Percentiles rank a stretch among this genome's conserved stretches.
Evolutionary conservation across 2,888 invertebrate genomes (phyloP).

Genomic region (Leptopilina syphax): DNA sequence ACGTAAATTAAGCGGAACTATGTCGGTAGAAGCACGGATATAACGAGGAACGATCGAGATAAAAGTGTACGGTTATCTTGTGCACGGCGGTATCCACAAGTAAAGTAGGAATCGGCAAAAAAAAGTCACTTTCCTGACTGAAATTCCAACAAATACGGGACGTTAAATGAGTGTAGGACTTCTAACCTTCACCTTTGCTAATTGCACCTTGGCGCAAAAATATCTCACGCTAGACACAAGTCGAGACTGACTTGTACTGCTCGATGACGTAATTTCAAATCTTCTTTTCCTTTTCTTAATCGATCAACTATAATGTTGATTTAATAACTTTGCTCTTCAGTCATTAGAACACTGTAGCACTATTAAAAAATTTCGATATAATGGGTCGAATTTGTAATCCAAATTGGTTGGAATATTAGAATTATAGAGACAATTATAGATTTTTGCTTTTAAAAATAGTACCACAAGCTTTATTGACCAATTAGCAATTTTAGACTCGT

Average conservation of each 20-base stretch:
- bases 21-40: not conserved
- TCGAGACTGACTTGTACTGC: conserved; percentile 21
- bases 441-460: too few relatives aligned
- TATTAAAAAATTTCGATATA: too few relatives aligned
- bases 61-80: not conserved
- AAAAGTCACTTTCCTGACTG: not conserved
- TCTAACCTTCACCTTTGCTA: conserved; percentile 54
- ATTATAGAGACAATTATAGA: too few relatives aligned
- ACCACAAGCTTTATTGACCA: too few relatives aligned
- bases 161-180: conserved; percentile 28
- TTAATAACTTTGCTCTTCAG: not conserved
- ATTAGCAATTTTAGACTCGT: too few relatives aligned
- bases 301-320: not conserved
- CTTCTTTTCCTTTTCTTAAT: conserved; percentile 26
- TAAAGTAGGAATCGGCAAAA: not conserved
- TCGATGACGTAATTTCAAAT: conserved; percentile 11
- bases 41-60: conserved; percentile 6
- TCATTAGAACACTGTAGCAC: too few relatives aligned
- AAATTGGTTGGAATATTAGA: too few relatives aligned
- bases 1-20: conserved; percentile 24
- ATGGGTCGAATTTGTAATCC: too few relatives aligned
- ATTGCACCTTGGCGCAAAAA: conserved; percentile 51
- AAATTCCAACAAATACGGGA: conserved; percentile 27
- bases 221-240: conserved; percentile 34
- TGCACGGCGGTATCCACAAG: not conserved